Conservation (phyloP, 2,113 vertebrate species). For the Perognathus longimembris region DNA sequence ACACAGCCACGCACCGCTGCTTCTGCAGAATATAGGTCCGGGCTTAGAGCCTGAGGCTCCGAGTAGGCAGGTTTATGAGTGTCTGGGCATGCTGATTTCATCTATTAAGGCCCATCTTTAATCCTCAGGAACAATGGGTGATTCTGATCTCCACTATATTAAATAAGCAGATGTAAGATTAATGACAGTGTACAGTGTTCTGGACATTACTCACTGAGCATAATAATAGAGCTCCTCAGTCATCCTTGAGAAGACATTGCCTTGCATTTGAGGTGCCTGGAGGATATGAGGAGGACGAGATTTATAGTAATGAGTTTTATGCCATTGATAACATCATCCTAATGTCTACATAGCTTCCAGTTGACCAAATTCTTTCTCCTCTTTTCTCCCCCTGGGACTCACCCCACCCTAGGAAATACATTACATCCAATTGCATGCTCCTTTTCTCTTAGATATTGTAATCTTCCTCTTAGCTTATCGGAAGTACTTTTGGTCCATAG, state of each 20-base stretch:
- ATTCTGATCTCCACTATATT: not conserved
- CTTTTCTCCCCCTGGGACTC: not conserved
- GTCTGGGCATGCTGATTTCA: not conserved
- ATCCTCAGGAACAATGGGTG: not conserved
- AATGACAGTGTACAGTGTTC: not conserved
- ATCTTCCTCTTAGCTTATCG: not conserved
- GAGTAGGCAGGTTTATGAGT: not conserved
- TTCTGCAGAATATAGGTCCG: not conserved
- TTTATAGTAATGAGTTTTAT: not conserved
- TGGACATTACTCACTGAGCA: not conserved
- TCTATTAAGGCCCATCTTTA: not conserved
- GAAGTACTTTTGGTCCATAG: not conserved
- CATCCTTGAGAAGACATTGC: not conserved
- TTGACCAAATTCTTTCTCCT: not conserved
- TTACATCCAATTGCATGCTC: not conserved
- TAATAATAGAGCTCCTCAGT: not conserved
- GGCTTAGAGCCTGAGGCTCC: not conserved
- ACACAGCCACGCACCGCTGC: fast-evolving
- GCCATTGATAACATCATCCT: not conserved
- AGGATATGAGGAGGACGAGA: not conserved
- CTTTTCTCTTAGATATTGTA: not conserved
- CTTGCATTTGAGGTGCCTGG: not conserved
- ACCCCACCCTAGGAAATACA: not conserved
- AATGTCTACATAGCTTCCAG: not conserved
- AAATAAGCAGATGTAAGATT: not conserved